Percentiles rank a stretch among this genome's conserved stretches.
These are phyloP conservation scores for Palaemon carinicauda DNA, from an alignment of 1,140 invertebrate genomes.

Conservation along the genomic window DNA sequence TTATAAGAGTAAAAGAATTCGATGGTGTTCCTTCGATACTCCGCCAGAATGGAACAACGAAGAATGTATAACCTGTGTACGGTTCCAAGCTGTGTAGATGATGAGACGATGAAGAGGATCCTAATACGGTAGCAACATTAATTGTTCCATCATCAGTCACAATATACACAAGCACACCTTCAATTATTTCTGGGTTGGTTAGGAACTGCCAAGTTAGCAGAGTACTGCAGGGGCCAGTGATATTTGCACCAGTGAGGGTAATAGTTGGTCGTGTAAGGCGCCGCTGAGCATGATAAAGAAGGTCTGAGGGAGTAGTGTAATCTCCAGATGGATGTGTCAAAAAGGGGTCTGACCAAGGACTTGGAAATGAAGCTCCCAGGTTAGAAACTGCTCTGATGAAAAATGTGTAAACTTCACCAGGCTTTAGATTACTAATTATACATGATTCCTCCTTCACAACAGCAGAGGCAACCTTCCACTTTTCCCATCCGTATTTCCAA, in stretches of 20 bases:
- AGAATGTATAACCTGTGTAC: too few species aligned
- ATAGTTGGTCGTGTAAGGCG: too few species aligned
- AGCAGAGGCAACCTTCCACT: slow-evolving; percentile 26
- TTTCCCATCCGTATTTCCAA: slow-evolving; percentile 23
- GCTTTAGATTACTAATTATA: slow-evolving; percentile 4
- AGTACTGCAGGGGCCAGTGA: background rate
- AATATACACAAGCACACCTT: slow-evolving; percentile 28
- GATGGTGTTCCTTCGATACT: slow-evolving; percentile 79
- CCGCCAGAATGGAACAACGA: slow-evolving; percentile 69
- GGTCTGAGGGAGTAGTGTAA: too few species aligned
- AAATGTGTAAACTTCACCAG: slow-evolving; percentile 18
- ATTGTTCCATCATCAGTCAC: background rate
- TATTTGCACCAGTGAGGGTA: too few species aligned
- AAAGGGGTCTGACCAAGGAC: slow-evolving; percentile 32
- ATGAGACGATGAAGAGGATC: slow-evolving; percentile 68
- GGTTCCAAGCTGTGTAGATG: too few species aligned
- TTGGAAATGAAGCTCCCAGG: slow-evolving; percentile 28
- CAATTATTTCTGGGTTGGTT: background rate
- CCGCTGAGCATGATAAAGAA: too few species aligned
- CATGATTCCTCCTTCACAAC: background rate
- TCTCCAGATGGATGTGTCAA: background rate
- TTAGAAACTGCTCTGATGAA: slow-evolving; percentile 21
- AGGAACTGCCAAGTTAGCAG: slow-evolving; percentile 23
- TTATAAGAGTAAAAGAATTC: slow-evolving; percentile 75
- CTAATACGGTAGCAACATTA: slow-evolving; percentile 18